phyloP scores from a whole-genome alignment of 2,113 vertebrate genomes.

The Aythya baeri region DNA sequence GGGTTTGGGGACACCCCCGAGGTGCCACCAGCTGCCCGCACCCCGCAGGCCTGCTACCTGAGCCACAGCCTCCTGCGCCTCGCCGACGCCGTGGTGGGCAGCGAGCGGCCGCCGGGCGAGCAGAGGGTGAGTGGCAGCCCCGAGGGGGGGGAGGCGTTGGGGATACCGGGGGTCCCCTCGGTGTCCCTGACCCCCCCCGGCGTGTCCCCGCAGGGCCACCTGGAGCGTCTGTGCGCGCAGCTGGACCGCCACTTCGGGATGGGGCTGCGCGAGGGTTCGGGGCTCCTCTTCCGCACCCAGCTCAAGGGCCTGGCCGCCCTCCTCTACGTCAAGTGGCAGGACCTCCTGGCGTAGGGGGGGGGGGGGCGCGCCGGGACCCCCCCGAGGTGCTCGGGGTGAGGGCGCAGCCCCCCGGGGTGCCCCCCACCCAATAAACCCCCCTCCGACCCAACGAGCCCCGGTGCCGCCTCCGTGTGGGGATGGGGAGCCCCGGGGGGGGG shows the following conservation, averaged over 20 bases:
- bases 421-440: too few relatives aligned
- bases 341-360: not conserved
- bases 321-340: conserved; percentile 46
- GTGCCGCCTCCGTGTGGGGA: too few relatives aligned
- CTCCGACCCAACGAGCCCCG: too few relatives aligned
- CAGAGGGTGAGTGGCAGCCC: not conserved
- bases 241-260: too few relatives aligned
- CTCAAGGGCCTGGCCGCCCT: too few relatives aligned
- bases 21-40: fast-evolving
- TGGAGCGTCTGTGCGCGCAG: too few relatives aligned
- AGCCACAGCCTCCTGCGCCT: conserved; percentile 63
- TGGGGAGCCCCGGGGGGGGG: too few relatives aligned
- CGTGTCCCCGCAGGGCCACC: too few relatives aligned
- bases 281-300: too few relatives aligned
- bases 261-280: too few relatives aligned
- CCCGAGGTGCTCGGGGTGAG: too few relatives aligned
- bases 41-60: conserved; percentile 45
- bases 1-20: not conserved
- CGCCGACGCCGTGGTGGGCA: conserved; percentile 43
- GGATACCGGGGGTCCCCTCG: fast-evolving
- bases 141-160: not conserved
- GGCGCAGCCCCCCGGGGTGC: too few relatives aligned
- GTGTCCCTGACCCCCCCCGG: not conserved
- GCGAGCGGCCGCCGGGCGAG: not conserved
- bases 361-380: not conserved